A percentile compares a stretch with the other conserved stretches of the same genome.
Evolutionary conservation across 2,113 vertebrate genomes (phyloP).

Genomic region (Dromas ardeola): DNA sequence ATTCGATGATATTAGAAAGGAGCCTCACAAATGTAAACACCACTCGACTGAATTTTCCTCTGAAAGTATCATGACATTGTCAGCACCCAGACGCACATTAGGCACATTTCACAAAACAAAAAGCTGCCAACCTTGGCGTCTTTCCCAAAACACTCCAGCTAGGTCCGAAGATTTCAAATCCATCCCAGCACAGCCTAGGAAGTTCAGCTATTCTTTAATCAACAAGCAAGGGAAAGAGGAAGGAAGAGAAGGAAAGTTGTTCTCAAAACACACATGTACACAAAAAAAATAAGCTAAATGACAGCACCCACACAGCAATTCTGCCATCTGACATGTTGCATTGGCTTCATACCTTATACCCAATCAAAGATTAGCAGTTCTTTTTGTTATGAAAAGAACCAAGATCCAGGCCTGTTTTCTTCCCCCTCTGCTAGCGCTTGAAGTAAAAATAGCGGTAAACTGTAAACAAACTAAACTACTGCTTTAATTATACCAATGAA

Average conservation of each 20-base stretch:
- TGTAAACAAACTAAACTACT: not conserved
- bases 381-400: not conserved
- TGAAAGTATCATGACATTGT: not conserved
- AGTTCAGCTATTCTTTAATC: not conserved
- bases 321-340: not conserved
- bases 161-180: not conserved
- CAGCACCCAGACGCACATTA: not conserved
- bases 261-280: not conserved
- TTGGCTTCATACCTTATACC: rapidly evolving
- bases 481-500: not conserved
- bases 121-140: not conserved
- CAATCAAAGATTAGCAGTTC: not conserved
- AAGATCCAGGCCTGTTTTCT: not conserved
- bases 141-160: not conserved
- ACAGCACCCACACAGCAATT: not conserved
- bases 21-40: not conserved
- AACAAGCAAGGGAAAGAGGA: not conserved
- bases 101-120: not conserved
- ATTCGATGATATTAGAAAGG: not conserved
- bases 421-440: not conserved
- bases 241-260: not conserved
- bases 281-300: not conserved
- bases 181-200: not conserved
- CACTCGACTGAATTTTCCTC: not conserved
- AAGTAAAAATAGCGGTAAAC: not conserved